Evolutionary conservation across 2,888 invertebrate genomes (phyloP).

Genomic region (Caenorhabditis sp.): DNA sequence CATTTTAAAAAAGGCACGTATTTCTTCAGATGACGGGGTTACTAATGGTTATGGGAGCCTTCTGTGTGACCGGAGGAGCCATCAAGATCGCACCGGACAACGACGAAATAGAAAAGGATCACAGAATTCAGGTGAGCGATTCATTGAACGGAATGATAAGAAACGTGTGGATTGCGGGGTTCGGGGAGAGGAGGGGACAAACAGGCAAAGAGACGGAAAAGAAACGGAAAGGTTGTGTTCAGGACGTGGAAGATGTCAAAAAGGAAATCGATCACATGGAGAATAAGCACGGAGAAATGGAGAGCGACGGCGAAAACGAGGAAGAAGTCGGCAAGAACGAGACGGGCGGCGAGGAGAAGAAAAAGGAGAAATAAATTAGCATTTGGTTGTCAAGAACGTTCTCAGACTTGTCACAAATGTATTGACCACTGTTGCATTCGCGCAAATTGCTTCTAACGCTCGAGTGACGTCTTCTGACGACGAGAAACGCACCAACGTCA

Average conservation of each 20-base stretch:
- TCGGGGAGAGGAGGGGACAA: neutral
- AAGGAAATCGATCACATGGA: constrained; percentile 62
- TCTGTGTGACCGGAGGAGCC: constrained; percentile 60
- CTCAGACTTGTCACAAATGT: constrained; percentile 44
- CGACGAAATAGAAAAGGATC: constrained; percentile 61
- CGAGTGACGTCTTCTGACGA: constrained; percentile 51
- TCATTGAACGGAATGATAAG: too few species aligned
- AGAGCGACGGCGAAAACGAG: constrained; percentile 26
- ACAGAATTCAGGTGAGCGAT: constrained; percentile 54
- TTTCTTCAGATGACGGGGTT: constrained; percentile 54
- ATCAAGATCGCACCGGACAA: constrained; percentile 57
- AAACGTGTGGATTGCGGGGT: neutral
- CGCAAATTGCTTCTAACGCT: constrained; percentile 54
- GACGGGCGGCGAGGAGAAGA: constrained; percentile 3
- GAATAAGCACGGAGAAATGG: constrained; percentile 39
- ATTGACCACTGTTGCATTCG: constrained; percentile 46
- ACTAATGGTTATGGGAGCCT: constrained; percentile 53
- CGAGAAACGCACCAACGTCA: constrained; percentile 61
- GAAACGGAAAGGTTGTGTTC: neutral
- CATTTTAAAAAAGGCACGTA: neutral
- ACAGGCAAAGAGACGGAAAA: constrained; percentile 4
- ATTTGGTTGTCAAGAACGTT: constrained; percentile 47
- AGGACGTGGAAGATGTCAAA: constrained; percentile 62
- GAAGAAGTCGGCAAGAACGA: constrained; percentile 10
- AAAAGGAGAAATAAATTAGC: constrained; percentile 38